Evolutionary conservation across 2,797 vertebrate species (phyloP).

Genomic region (Chanos chanos): DNA sequence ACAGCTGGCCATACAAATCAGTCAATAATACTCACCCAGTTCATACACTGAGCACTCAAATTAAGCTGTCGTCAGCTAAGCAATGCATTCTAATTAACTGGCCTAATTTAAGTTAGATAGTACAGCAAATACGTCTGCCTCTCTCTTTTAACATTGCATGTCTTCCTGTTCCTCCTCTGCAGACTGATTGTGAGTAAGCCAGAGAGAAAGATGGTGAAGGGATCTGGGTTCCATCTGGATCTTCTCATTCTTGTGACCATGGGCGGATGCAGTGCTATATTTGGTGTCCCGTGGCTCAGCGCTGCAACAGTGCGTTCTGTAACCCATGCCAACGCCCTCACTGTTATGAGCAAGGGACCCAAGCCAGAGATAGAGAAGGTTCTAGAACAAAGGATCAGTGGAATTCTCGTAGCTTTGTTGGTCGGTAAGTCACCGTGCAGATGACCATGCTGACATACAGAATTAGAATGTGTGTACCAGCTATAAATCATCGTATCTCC

Average conservation of each 20-base stretch:
- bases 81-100: too few relatives aligned
- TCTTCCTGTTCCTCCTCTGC: constrained; percentile 4
- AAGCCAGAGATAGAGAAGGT: constrained; percentile 83
- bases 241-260: constrained; percentile 89
- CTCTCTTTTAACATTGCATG: not conserved
- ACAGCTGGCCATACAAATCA: not conserved
- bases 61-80: too few relatives aligned
- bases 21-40: not conserved
- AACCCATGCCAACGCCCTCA: constrained; percentile 93
- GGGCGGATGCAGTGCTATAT: constrained; percentile 85
- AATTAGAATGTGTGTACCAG: not conserved
- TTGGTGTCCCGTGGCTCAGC: constrained; percentile 95
- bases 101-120: too few relatives aligned
- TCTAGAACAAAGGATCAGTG: constrained; percentile 90
- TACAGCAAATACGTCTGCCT: not conserved
- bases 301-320: constrained; percentile 92
- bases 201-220: constrained; percentile 91
- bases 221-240: constrained; percentile 93
- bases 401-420: constrained; percentile 85
- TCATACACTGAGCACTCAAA: too few relatives aligned
- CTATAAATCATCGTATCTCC: not conserved
- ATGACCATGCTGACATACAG: not conserved
- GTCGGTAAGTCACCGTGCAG: constrained; percentile 77
- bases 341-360: constrained; percentile 83
- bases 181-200: constrained; percentile 95